phyloP scores from a whole-genome alignment of 2,888 invertebrate species.

The Acholoe squamosa region DNA sequence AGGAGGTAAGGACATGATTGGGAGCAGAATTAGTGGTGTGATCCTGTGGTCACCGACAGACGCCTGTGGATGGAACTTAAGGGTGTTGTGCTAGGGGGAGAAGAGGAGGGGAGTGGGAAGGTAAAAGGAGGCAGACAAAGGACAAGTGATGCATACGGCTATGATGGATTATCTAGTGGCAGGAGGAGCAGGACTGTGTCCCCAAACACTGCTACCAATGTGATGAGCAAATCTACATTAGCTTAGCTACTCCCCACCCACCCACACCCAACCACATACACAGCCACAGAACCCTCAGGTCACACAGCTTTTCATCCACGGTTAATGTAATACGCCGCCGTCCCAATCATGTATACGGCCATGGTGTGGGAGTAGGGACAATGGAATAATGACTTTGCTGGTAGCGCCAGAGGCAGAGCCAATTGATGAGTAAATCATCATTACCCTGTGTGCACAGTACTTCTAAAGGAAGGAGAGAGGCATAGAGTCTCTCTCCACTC shows the following conservation, averaged over 20 bases:
- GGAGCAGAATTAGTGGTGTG: no score
- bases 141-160: not conserved
- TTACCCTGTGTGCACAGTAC: not conserved
- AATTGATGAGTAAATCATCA: conserved; percentile 3
- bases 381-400: not conserved
- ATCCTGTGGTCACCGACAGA: no score
- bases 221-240: no score
- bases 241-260: not conserved
- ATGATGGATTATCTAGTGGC: not conserved
- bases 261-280: not conserved
- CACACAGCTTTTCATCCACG: not conserved
- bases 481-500: no score
- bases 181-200: not conserved
- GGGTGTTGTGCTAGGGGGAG: no score
- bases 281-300: not conserved
- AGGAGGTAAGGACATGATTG: no score
- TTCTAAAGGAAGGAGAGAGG: no score
- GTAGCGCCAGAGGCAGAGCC: not conserved
- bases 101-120: not conserved
- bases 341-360: conserved; percentile 3
- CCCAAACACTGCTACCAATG: not conserved
- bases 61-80: no score
- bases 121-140: not conserved
- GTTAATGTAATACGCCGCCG: not conserved
- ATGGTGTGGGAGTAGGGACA: not conserved